These are phyloP conservation scores for Dyspetes luteomarginatus DNA, from an alignment of 2,888 invertebrate genomes.

Conservation along the genomic window DNA sequence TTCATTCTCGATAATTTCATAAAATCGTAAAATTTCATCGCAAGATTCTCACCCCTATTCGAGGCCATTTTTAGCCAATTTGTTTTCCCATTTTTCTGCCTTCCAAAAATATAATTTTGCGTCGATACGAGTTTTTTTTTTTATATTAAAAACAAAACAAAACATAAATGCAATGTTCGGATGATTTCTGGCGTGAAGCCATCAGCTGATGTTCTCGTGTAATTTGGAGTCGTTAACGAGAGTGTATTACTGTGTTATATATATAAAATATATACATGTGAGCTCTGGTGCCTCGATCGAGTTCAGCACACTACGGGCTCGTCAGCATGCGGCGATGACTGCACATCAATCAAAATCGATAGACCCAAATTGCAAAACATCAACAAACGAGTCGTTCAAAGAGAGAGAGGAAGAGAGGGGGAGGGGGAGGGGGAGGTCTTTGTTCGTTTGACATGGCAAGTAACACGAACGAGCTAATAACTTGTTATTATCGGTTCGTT, in stretches of 20 bases:
- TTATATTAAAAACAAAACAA: slow-evolving; percentile 27
- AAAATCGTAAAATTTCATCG: too few species aligned
- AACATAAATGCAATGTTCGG: slow-evolving; percentile 26
- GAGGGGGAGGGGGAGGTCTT: neutral
- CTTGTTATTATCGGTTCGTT: slow-evolving; percentile 59
- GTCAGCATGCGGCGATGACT: neutral
- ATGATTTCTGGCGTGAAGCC: slow-evolving; percentile 11
- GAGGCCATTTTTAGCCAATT: too few species aligned
- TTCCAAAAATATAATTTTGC: too few species aligned
- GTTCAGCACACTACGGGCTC: neutral
- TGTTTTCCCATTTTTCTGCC: too few species aligned
- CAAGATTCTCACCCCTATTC: too few species aligned
- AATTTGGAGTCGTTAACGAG: slow-evolving; percentile 43
- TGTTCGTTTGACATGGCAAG: slow-evolving; percentile 23
- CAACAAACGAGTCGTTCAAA: neutral
- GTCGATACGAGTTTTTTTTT: too few species aligned
- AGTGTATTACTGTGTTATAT: neutral
- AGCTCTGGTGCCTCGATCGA: neutral
- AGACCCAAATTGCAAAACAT: slow-evolving; percentile 42
- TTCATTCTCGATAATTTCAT: too few species aligned
- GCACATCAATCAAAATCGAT: slow-evolving; percentile 45
- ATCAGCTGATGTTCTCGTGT: slow-evolving; percentile 7
- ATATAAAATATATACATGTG: too few species aligned
- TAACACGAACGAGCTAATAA: slow-evolving; percentile 49
- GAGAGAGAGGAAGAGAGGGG: neutral